Evolutionary conservation across 1,140 invertebrate genomes (phyloP), one percentile per base, ranked within the genome.

Genomic region (Nebria ingens): DNA sequence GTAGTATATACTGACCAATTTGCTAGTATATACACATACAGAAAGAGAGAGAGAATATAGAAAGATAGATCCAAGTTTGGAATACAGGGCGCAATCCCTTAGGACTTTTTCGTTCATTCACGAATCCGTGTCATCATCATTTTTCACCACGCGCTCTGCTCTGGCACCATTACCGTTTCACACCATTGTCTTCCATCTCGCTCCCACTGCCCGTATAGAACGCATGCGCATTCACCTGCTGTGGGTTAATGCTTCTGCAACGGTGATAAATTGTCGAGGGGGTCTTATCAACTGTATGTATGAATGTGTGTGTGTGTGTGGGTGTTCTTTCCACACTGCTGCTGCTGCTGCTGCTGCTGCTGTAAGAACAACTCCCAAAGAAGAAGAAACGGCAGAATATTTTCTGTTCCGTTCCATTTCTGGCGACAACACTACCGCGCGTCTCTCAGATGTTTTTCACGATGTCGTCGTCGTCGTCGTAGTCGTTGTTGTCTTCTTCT

Each of bases 261-360:
- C 61, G 61, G 66, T 70, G 68, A 70, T 70, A 68, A 70, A 70
- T 70, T 64, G 68, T 68, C 61, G 62, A 57, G 58, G 61, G 58
- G 60, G 54, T 56, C 58, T 65, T 63, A 64, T 65, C 64, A 62
- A 58, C 53, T 52, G 40, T 45, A 17, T n/a, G n/a, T n/a, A n/a
- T n/a, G n/a, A n/a, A n/a, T n/a, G n/a, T n/a, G n/a, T n/a, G n/a
- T n/a, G n/a, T n/a, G n/a, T n/a, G n/a, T n/a, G n/a, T n/a, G n/a
- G n/a, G n/a, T n/a, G n/a, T n/a, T n/a, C n/a, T n/a, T n/a, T n/a
- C n/a, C n/a, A n/a, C n/a, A n/a, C n/a, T n/a, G n/a, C n/a, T n/a
- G n/a, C n/a, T n/a, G n/a, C n/a, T n/a, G n/a, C n/a, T n/a, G n/a
- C n/a, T n/a, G n/a, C n/a, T n/a, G n/a, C n/a, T n/a, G n/a, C n/a